phyloP scores from a whole-genome alignment of 2,888 invertebrate species.

The Orthonychiurus folsomi region DNA sequence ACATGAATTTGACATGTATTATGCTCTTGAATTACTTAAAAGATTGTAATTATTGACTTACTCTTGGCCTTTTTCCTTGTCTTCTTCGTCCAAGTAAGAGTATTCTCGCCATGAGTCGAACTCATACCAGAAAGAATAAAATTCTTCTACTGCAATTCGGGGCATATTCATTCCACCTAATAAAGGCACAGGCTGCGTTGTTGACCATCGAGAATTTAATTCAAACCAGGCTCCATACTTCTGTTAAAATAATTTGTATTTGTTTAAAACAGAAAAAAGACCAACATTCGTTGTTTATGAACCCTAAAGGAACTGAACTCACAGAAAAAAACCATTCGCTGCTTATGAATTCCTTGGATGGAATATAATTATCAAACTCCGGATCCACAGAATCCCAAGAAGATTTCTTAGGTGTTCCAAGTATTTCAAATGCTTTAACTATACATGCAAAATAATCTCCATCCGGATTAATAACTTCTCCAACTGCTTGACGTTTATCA shows the following conservation, averaged over 20 bases:
- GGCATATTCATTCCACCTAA: conserved; percentile 68
- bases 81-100: conserved; percentile 97
- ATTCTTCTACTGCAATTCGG: conserved; percentile 77
- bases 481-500: conserved; percentile 87
- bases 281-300: background rate
- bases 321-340: conserved; percentile 36
- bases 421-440: conserved; percentile 89
- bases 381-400: conserved; percentile 97
- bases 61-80: conserved; percentile 92
- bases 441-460: conserved; percentile 98
- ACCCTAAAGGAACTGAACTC: conserved; percentile 5
- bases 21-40: background rate
- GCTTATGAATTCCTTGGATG: conserved; percentile 60
- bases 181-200: conserved; percentile 71
- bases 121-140: conserved; percentile 97
- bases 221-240: conserved; percentile 53
- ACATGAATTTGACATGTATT: too few relatives aligned
- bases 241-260: conserved; percentile 29
- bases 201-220: conserved; percentile 83
- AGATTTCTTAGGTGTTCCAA: conserved; percentile 70
- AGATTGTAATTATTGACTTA: conserved; percentile 41
- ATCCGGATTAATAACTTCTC: conserved; percentile 76
- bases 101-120: conserved; percentile 99
- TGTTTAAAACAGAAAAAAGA: background rate
- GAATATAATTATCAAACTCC: conserved; percentile 79